Conservation (phyloP, 2,797 vertebrate species). For the Eulemur coronatus region DNA sequence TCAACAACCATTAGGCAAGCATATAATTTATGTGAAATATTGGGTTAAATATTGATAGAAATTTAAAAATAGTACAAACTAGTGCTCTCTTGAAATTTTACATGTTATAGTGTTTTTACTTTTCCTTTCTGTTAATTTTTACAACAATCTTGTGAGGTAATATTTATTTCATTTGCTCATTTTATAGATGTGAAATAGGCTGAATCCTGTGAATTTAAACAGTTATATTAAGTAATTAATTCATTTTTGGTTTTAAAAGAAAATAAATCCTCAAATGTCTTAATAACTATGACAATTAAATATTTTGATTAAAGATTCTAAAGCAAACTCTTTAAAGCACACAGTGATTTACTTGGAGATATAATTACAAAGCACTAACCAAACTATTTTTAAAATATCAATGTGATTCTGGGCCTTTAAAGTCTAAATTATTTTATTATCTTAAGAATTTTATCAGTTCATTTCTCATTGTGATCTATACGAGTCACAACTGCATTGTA, state of each 20-base stretch:
- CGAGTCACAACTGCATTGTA: neutral
- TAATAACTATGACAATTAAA: neutral
- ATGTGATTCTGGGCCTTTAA: neutral
- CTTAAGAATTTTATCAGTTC: neutral
- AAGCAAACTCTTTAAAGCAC: neutral
- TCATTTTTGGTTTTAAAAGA: constrained; percentile 20
- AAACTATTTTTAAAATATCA: neutral
- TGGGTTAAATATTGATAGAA: neutral
- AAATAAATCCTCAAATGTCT: neutral
- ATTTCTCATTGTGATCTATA: neutral
- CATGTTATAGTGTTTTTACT: neutral
- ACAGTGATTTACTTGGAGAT: neutral
- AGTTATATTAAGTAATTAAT: neutral
- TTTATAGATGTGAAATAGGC: neutral
- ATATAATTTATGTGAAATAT: neutral
- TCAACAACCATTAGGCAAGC: neutral
- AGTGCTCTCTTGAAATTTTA: neutral
- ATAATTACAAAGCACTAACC: neutral
- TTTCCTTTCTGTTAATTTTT: constrained; percentile 27
- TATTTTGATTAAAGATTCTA: constrained; percentile 32
- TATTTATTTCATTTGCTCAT: neutral
- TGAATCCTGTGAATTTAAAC: neutral
- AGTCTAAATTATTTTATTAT: neutral
- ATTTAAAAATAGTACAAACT: neutral
- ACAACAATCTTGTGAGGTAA: neutral